Conservation (phyloP, 2,797 vertebrate genomes). For the Falco naumanni region DNA sequence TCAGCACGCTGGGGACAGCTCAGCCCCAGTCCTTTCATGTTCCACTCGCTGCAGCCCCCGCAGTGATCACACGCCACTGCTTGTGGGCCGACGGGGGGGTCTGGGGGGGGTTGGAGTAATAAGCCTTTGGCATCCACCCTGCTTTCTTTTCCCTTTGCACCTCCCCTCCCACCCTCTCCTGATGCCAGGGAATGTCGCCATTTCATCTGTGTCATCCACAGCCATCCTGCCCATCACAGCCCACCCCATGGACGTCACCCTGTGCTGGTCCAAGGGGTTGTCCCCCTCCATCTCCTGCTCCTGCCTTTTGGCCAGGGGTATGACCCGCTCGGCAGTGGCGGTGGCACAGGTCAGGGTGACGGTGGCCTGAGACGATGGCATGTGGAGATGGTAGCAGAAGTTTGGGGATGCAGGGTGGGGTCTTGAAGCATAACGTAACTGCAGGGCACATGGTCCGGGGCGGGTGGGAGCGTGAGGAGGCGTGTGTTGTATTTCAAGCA, state of each 20-base stretch:
- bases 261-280: rapidly evolving
- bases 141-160: neutral
- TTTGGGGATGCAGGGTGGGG: neutral
- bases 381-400: neutral
- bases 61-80: neutral
- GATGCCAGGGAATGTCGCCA: neutral
- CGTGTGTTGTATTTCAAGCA: conserved; percentile 61
- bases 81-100: neutral
- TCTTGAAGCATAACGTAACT: neutral
- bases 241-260: neutral
- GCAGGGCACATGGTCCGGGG: neutral
- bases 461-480: neutral
- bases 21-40: neutral
- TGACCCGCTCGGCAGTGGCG: neutral
- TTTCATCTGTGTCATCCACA: neutral
- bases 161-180: neutral
- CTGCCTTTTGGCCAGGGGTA: neutral
- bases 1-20: neutral
- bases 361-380: neutral
- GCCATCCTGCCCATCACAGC: neutral
- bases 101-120: neutral
- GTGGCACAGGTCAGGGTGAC: neutral
- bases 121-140: neutral
- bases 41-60: rapidly evolving
- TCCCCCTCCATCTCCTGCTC: neutral